phyloP scores from a whole-genome alignment of 2,113 vertebrate genomes.

The Entomyzon cyanotis region DNA sequence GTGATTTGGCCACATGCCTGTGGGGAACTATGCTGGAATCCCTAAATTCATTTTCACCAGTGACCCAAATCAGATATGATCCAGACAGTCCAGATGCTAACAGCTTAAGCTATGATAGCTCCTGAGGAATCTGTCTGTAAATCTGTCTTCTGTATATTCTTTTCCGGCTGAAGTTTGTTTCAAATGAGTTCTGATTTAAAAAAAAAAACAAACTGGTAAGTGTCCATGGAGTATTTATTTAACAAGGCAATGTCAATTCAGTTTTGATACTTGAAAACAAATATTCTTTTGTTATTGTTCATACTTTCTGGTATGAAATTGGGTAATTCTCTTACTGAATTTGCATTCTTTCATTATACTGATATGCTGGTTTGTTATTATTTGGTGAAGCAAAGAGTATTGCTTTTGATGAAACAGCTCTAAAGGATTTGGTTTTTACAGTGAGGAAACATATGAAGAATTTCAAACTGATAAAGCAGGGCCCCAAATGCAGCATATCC shows the following conservation, averaged over 20 bases:
- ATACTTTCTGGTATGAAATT: not conserved
- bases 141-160: not conserved
- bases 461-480: not conserved
- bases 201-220: not conserved
- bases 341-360: not conserved
- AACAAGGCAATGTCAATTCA: not conserved
- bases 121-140: not conserved
- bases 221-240: not conserved
- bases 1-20: constrained; percentile 41
- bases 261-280: not conserved
- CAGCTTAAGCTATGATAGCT: not conserved
- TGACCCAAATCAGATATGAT: not conserved
- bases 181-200: not conserved
- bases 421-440: not conserved
- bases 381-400: not conserved
- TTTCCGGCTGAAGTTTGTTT: not conserved
- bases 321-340: not conserved
- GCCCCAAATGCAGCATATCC: not conserved
- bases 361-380: not conserved
- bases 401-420: not conserved
- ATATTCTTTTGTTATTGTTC: not conserved
- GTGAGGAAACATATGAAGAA: not conserved
- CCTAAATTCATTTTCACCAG: not conserved
- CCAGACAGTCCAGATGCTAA: not conserved
- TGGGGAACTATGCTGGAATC: constrained; percentile 35